Evolutionary conservation across 2,797 vertebrate species (phyloP).

Genomic region (Odontamblyopus lacepedii): DNA sequence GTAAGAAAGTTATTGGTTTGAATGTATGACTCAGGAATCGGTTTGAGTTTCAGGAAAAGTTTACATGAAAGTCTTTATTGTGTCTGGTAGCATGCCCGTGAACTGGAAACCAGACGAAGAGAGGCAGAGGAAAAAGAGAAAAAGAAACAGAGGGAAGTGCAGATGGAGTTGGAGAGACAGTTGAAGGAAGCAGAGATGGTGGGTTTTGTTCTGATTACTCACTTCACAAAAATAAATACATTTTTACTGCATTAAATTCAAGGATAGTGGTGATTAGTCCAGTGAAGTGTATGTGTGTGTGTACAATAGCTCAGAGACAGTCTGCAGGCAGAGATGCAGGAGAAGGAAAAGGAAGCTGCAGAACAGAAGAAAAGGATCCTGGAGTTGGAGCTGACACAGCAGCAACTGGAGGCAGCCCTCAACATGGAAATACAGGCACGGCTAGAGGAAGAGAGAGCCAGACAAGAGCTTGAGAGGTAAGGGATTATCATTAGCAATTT

Average conservation of each 20-base stretch:
- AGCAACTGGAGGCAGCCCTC: slow-evolving; percentile 75
- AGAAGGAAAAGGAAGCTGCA: slow-evolving; percentile 73
- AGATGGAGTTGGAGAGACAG: slow-evolving; percentile 74
- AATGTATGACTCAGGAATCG: slow-evolving; percentile 1
- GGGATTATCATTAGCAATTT: not conserved
- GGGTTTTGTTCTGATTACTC: slow-evolving; percentile 10
- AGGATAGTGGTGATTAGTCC: slow-evolving; percentile 39
- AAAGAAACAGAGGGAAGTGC: slow-evolving; percentile 68
- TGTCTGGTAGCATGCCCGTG: slow-evolving; percentile 65
- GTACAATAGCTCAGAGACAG: slow-evolving; percentile 67
- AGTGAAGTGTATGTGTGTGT: slow-evolving; percentile 20
- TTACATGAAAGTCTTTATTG: slow-evolving; percentile 9
- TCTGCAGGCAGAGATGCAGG: slow-evolving; percentile 72
- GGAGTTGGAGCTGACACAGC: slow-evolving; percentile 79
- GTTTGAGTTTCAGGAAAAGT: not conserved
- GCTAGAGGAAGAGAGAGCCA: slow-evolving; percentile 75
- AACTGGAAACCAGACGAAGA: slow-evolving; percentile 64
- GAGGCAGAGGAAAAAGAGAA: slow-evolving; percentile 68
- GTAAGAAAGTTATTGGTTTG: slow-evolving; percentile 25
- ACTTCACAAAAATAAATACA: slow-evolving; percentile 1
- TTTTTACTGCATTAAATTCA: slow-evolving; percentile 32
- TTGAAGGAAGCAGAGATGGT: slow-evolving; percentile 72
- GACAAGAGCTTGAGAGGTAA: slow-evolving; percentile 77
- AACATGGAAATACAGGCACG: slow-evolving; percentile 78
- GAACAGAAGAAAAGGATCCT: slow-evolving; percentile 76